Base-by-base conservation (phyloP, 2,888 invertebrate species). In the Andrena bucephala region DNA sequence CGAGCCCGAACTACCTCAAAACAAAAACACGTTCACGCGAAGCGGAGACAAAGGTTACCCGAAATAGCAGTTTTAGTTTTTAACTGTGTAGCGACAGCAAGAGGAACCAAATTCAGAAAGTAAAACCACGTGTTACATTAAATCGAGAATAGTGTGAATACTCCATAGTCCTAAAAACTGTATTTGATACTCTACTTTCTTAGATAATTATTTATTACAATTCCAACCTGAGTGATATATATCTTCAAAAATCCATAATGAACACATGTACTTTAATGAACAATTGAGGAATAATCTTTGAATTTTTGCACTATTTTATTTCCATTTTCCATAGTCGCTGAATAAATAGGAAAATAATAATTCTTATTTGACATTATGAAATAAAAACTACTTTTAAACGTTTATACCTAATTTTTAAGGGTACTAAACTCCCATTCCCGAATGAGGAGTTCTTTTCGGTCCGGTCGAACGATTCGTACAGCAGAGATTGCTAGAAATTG, bases 401-500 rank as follows among this genome's bases (percentile, higher is more conserved):
- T 20, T 52, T 52, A 20, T 8, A 52, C 20, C 2, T 20, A 7
- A 8, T 20, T 52, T 52, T 52, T n/a, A 52, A 20, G 7, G n/a
- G 42, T 42, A 52, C 10, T 20, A 24, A 27, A 24, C 24, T 24
- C 57, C 57, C 10, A 27, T 57, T 57, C 20, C 24, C 2, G 10
- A 24, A 54, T 7, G 54, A 1, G n/a, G 7, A 8, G 24, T 65
- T 65, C 10, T 29, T 57, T 31, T 42, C n/a, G 36, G 54, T 63
- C 7, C 29, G 48, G 20, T n/a, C 24, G 57, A 57, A 10, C 57
- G 10, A 57, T 24, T 57, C 24, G 10, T 52, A 48, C n/a, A 74
- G 63, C n/a, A 50, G 50, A 52, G 72, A 81, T 81, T 77, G 78
- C 20, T 76, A 66, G 79, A 83, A 85, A 79, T 85, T 85, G 79